Evolutionary conservation across 2,888 invertebrate species (phyloP).

Genomic region (Drosophila mimetica): DNA sequence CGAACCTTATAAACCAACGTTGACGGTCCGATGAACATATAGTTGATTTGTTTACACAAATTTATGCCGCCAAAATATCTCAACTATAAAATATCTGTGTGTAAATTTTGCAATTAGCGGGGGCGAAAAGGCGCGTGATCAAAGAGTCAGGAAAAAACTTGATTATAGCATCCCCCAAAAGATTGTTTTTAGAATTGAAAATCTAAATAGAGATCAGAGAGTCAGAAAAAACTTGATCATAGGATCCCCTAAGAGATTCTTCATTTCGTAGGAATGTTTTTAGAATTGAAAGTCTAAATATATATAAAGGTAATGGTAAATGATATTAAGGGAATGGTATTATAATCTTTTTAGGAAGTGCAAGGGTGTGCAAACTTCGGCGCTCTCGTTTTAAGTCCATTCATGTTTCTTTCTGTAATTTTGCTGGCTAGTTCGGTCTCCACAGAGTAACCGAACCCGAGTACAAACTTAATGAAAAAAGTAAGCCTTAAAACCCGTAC

Average conservation of each 20-base stretch:
- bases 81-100: not conserved
- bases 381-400: not conserved
- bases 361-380: not conserved
- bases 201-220: not conserved
- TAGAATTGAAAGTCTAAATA: not conserved
- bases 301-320: too few relatives aligned
- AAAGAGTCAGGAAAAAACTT: not conserved
- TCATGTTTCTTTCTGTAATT: slow-evolving; percentile 20
- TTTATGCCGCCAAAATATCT: not conserved
- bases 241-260: not conserved
- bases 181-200: not conserved
- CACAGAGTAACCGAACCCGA: slow-evolving; percentile 3
- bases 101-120: slow-evolving; percentile 4
- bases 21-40: not conserved
- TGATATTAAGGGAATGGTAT: not conserved
- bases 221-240: not conserved
- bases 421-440: slow-evolving; percentile 46
- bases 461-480: slow-evolving; percentile 39
- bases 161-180: not conserved
- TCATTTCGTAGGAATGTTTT: not conserved
- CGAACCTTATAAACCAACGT: not conserved
- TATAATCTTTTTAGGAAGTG: not conserved
- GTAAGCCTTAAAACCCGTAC: slow-evolving; percentile 50
- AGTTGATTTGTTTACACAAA: not conserved
- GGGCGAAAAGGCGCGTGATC: slow-evolving; percentile 7